Base-by-base conservation (phyloP, 2,113 vertebrate species). In the Heloderma charlesbogerti region DNA sequence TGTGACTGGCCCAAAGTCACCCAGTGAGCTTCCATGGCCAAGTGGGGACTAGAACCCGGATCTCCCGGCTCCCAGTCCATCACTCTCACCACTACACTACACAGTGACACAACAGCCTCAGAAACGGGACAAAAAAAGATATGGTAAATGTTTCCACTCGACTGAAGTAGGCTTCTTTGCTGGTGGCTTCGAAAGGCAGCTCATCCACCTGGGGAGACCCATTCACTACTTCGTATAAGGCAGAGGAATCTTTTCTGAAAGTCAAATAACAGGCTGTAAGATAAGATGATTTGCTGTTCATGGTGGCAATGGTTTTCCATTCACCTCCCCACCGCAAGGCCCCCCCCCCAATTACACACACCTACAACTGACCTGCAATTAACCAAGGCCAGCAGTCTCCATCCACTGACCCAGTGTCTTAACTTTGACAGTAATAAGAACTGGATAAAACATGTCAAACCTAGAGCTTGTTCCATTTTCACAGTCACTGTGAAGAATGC, bases 81-180 rank as follows among this genome's bases (percentile, higher is more conserved):
- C 4, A 27, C 12, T 31, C 1, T 29, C 43, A 0, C 4, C 27
- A 2, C 20, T 8, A 51, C 48, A 51, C 48, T 8, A 3, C 2
- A 1, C 8, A 27, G 4, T 34, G 13, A 67, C 29, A 25, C 31
- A 72, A 22, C 29, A 75, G 83, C n/a, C 54, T 51, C 83, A 84
- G 54, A 4, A 0, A 3, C 2, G 9, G 89, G 84, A 37, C 45
- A 27, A 40, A 90, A 96, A 99, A 99, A 98, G 99, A 99, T 99
- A 99, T 99, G 34, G 99, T 98, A 96, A 98, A 99, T 0, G 99
- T 98, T 90, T 99, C 98, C 84, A 99, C 99, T 94, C 99, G 97
- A 92, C 95, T 98, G 95, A 98, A 99, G 92, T 98, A 99, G 9
- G 98, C 98, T 82, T 99, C 98, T 97, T 98, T 98, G 97, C 98